phyloP scores from a whole-genome alignment of 2,797 vertebrate species.

The Yasuhikotakia modesta region DNA sequence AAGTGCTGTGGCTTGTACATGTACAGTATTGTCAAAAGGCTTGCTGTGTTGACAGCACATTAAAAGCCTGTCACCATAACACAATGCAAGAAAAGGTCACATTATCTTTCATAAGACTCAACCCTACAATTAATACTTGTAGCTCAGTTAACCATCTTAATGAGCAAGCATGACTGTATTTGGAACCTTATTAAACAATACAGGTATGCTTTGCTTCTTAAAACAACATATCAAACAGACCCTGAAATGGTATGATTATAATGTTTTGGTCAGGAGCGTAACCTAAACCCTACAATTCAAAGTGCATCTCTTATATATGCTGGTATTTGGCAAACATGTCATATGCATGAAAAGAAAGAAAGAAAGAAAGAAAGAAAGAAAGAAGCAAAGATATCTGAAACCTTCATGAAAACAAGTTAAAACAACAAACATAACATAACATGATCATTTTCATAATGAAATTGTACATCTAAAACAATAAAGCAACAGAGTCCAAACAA shows the following conservation, averaged over 20 bases:
- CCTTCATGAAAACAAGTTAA: conserved; percentile 5
- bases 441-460: background rate
- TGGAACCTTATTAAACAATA: background rate
- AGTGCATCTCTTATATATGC: conserved; percentile 27
- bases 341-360: background rate
- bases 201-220: conserved; percentile 20
- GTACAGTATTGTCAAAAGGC: background rate
- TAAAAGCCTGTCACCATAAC: background rate
- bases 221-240: background rate
- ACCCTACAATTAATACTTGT: background rate
- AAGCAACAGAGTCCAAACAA: background rate
- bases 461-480: background rate
- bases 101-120: background rate
- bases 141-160: background rate
- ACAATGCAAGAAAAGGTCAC: background rate
- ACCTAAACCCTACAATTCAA: background rate
- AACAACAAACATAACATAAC: background rate
- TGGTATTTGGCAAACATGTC: conserved; percentile 27
- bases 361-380: background rate
- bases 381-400: conserved; percentile 14
- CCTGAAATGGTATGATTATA: background rate
- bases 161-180: background rate
- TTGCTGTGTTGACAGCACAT: background rate
- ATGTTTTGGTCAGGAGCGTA: background rate
- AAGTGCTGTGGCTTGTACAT: background rate